Evolutionary conservation across 2,113 vertebrate species (phyloP).

Genomic region (Leptosomus discolor): DNA sequence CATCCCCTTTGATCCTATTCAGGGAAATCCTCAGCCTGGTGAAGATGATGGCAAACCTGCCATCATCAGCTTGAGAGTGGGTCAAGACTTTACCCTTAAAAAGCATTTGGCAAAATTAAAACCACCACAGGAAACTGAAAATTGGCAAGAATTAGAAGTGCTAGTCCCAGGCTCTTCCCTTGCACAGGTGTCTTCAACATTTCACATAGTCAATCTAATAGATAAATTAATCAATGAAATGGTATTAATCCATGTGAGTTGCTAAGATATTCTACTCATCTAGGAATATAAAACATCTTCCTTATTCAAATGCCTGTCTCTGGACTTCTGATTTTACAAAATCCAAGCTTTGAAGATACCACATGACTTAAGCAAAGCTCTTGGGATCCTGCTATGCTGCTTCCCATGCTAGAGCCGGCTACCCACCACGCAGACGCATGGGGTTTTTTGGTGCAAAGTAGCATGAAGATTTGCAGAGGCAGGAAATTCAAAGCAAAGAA

Average conservation of each 20-base stretch:
- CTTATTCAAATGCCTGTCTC: not conserved
- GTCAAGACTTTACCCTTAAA: not conserved
- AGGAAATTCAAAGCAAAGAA: not conserved
- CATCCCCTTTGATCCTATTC: not conserved
- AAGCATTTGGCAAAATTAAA: not conserved
- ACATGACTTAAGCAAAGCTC: not conserved
- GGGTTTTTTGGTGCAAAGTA: not conserved
- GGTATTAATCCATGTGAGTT: not conserved
- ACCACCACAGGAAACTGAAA: not conserved
- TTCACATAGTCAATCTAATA: rapidly evolving
- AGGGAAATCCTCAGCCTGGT: not conserved
- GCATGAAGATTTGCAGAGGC: not conserved
- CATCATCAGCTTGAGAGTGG: not conserved
- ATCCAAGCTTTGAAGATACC: not conserved
- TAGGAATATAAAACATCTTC: not conserved
- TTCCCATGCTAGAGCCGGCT: not conserved
- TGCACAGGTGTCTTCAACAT: not conserved
- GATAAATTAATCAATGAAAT: not conserved
- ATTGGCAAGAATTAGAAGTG: not conserved
- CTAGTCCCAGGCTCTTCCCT: not conserved
- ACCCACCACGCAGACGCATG: rapidly evolving
- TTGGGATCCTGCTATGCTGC: not conserved
- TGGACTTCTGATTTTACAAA: not conserved
- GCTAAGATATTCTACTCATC: not conserved
- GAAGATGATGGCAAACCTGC: not conserved